These are phyloP conservation scores for Pangasius macronema DNA, from an alignment of 2,797 vertebrate species.

Conservation along the genomic window DNA sequence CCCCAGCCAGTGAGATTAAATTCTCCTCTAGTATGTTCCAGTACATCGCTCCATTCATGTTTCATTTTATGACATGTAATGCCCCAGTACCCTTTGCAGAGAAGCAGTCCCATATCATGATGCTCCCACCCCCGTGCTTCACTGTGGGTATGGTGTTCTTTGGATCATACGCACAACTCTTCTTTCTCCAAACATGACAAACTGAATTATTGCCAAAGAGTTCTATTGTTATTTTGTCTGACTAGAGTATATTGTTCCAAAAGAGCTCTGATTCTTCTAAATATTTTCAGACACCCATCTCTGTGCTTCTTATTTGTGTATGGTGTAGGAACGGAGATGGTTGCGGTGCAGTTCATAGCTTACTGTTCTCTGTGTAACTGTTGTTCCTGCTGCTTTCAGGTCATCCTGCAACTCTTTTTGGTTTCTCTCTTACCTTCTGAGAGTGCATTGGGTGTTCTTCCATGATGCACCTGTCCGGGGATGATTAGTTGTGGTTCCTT, in stretches of 20 bases:
- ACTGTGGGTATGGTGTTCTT: neutral
- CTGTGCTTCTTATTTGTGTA: neutral
- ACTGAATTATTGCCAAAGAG: neutral
- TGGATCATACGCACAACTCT: neutral
- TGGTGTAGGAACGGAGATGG: neutral
- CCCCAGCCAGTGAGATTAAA: neutral
- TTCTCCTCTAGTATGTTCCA: neutral
- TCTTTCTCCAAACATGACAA: neutral
- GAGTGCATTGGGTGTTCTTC: neutral
- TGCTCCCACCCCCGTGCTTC: neutral
- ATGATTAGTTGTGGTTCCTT: neutral
- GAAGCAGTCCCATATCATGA: no score
- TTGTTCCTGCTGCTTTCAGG: slow-evolving; percentile 2
- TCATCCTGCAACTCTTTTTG: neutral
- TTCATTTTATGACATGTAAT: neutral
- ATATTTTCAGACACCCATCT: neutral
- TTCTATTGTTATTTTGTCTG: neutral
- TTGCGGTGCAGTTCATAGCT: neutral
- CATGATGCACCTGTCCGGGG: no score
- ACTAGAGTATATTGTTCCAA: neutral
- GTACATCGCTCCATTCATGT: neutral
- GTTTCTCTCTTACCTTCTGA: neutral
- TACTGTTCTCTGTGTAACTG: neutral
- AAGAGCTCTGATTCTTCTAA: neutral
- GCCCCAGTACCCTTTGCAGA: neutral